phyloP scores from a whole-genome alignment of 2,797 vertebrate species.

The Bufotes viridis region DNA sequence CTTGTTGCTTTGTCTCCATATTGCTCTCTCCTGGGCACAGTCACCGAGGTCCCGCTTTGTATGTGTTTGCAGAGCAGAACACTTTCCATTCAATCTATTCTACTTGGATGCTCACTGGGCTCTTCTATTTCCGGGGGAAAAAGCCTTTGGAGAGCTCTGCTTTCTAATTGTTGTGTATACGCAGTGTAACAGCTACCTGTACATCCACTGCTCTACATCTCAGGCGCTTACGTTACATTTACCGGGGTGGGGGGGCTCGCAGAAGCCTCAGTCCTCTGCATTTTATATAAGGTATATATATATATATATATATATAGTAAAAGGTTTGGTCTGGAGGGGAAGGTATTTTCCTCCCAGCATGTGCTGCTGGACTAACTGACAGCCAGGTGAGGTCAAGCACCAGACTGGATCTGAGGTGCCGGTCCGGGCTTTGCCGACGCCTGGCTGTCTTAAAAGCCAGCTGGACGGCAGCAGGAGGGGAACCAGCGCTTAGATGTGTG shows the following conservation, averaged over 20 bases:
- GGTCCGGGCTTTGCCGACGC: no score
- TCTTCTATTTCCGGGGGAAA: slow-evolving; percentile 28
- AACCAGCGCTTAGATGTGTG: no score
- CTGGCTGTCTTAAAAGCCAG: no score
- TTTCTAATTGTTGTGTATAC: slow-evolving; percentile 27
- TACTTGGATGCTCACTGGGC: slow-evolving; percentile 14
- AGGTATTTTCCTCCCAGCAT: no score
- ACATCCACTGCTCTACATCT: neutral
- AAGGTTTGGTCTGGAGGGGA: no score
- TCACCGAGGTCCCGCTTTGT: slow-evolving; percentile 32
- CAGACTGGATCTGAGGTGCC: no score
- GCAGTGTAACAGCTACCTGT: neutral
- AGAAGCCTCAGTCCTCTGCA: neutral
- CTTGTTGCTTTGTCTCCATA: neutral
- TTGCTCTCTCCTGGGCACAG: slow-evolving; percentile 15
- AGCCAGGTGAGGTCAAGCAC: no score
- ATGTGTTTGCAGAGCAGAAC: slow-evolving; percentile 48
- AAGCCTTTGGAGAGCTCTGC: slow-evolving; percentile 11
- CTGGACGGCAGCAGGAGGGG: no score
- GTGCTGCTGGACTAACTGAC: no score
- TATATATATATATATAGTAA: no score
- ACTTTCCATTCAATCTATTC: slow-evolving; percentile 24
- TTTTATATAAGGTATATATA: neutral
- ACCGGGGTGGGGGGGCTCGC: neutral
- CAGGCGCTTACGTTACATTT: neutral